Conservation (phyloP, 2,888 invertebrate genomes). For the Ernsta delagoae region DNA sequence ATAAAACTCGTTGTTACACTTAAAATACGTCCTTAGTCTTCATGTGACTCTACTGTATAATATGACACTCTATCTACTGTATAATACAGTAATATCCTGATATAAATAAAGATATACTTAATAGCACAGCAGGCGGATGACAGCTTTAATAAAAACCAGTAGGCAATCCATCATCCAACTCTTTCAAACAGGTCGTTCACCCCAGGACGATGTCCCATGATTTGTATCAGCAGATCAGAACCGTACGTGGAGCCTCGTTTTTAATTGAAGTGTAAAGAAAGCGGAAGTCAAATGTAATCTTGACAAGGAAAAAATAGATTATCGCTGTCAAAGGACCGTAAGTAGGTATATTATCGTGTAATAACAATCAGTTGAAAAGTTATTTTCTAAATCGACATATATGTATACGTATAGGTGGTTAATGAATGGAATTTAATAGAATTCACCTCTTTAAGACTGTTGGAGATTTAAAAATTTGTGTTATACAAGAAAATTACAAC, state of each 20-base stretch:
- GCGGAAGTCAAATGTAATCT: neutral
- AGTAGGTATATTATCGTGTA: too few relatives aligned
- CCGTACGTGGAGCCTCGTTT: neutral
- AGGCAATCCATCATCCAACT: slow-evolving; percentile 21
- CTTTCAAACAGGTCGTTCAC: slow-evolving; percentile 21
- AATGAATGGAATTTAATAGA: too few relatives aligned
- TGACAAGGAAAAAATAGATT: neutral
- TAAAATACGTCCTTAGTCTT: too few relatives aligned
- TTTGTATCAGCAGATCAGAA: slow-evolving; percentile 4
- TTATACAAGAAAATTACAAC: too few relatives aligned
- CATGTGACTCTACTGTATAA: too few relatives aligned
- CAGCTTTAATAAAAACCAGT: slow-evolving; percentile 10
- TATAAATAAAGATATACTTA: neutral
- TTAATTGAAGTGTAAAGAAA: neutral
- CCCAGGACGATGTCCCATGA: neutral
- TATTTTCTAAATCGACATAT: too few relatives aligned
- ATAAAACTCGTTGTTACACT: too few relatives aligned
- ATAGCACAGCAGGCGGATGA: neutral
- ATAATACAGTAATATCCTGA: neutral
- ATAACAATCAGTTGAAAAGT: too few relatives aligned
- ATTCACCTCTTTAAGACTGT: too few relatives aligned
- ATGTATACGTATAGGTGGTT: too few relatives aligned
- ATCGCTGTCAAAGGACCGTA: neutral
- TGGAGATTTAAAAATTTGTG: too few relatives aligned
- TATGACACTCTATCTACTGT: too few relatives aligned